phyloP scores from a whole-genome alignment of 2,888 invertebrate genomes.

The Plagiodera versicolora region DNA sequence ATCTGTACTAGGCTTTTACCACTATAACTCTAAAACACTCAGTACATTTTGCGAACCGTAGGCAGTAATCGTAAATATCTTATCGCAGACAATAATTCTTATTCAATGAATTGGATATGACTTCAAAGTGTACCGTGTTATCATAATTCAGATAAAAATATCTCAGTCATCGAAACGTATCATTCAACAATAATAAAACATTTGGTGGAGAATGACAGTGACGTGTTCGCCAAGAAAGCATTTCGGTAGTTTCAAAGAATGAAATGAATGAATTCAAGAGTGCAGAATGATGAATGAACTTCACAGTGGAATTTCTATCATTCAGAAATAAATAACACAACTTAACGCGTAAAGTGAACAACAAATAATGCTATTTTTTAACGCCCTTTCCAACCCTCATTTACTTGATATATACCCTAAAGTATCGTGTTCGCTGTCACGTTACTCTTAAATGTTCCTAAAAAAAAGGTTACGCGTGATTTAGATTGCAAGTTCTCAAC shows the following conservation, averaged over 20 bases:
- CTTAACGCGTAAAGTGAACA: conserved; percentile 4
- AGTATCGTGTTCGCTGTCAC: conserved; percentile 16
- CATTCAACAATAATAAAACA: too few relatives aligned
- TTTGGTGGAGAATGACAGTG: too few relatives aligned
- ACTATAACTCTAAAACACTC: too few relatives aligned
- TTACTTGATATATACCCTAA: conserved; percentile 16
- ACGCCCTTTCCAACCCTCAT: conserved; percentile 17
- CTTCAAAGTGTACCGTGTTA: background rate
- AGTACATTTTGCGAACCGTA: background rate
- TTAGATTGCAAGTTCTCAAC: background rate
- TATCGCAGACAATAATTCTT: background rate
- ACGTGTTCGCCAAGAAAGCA: too few relatives aligned
- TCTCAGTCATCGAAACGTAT: background rate
- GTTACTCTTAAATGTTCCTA: conserved; percentile 10
- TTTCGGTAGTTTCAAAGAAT: too few relatives aligned
- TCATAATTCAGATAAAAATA: background rate
- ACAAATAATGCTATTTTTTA: conserved; percentile 21
- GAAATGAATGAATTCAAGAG: too few relatives aligned
- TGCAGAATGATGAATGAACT: too few relatives aligned
- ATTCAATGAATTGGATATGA: background rate
- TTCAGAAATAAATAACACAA: background rate
- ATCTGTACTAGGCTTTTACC: too few relatives aligned
- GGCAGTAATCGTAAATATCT: background rate
- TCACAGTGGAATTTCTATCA: background rate
- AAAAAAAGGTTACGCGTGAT: conserved; percentile 11